Percentiles rank a stretch among this genome's conserved stretches.
These are phyloP conservation scores for Matsumyia berberina DNA, from an alignment of 2,888 invertebrate species.

Conservation along the genomic window DNA sequence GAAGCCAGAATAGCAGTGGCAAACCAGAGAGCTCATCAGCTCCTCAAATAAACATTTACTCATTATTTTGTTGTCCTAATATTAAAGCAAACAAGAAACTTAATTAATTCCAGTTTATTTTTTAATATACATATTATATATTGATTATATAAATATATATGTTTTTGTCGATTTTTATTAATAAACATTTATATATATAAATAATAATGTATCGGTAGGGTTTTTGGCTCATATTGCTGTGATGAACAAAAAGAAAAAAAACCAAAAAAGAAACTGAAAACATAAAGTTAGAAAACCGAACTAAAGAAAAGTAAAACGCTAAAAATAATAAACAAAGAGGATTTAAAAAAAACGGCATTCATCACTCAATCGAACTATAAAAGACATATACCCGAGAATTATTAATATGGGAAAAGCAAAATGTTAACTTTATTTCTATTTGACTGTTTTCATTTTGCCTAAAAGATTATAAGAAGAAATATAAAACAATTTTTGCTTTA, in stretches of 20 bases:
- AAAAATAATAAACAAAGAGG: slow-evolving; percentile 17
- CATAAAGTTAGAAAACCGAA: slow-evolving; percentile 25
- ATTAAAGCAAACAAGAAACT: slow-evolving; percentile 57
- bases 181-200: slow-evolving; percentile 52
- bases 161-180: slow-evolving; percentile 59
- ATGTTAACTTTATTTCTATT: neutral
- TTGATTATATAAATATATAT: slow-evolving; percentile 61
- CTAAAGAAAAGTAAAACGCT: slow-evolving; percentile 6
- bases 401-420: neutral
- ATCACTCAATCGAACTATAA: slow-evolving; percentile 62
- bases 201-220: slow-evolving; percentile 68
- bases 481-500: neutral
- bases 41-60: slow-evolving; percentile 90
- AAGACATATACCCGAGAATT: slow-evolving; percentile 23
- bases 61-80: slow-evolving; percentile 75
- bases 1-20: slow-evolving; percentile 98
- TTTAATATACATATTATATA: slow-evolving; percentile 61
- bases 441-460: neutral
- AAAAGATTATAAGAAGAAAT: neutral
- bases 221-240: slow-evolving; percentile 77
- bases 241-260: slow-evolving; percentile 65
- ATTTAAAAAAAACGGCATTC: slow-evolving; percentile 52
- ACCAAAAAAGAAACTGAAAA: slow-evolving; percentile 9
- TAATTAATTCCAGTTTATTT: slow-evolving; percentile 55
- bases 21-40: slow-evolving; percentile 98